Conservation (phyloP, 2,888 invertebrate species). For the Microplitis manilae region DNA sequence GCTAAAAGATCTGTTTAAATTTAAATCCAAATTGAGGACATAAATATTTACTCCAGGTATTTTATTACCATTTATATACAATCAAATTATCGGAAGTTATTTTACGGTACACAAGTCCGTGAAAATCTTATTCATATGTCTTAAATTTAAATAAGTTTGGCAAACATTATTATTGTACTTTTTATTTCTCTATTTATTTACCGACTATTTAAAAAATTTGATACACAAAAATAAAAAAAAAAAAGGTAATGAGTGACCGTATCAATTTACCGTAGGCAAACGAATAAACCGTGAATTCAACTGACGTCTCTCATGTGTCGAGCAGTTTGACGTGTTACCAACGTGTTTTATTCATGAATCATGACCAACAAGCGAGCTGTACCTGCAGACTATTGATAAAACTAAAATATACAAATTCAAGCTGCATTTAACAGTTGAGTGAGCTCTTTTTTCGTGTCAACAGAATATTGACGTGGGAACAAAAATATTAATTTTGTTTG, state of each 20-base stretch:
- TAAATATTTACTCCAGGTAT: too few species aligned
- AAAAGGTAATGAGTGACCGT: neutral
- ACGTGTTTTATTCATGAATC: constrained; percentile 55
- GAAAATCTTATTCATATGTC: too few species aligned
- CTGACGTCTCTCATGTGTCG: constrained; percentile 49
- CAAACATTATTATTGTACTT: neutral
- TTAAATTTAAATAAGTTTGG: too few species aligned
- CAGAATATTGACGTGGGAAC: neutral
- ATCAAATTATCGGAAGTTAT: too few species aligned
- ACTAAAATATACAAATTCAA: constrained; percentile 48
- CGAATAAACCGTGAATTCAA: constrained; percentile 50
- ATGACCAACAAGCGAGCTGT: constrained; percentile 27
- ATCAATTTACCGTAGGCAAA: constrained; percentile 29
- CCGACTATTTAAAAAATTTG: neutral
- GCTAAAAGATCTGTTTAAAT: too few species aligned
- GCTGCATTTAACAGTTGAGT: constrained; percentile 51
- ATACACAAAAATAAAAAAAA: neutral
- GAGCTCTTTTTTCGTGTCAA: constrained; percentile 31
- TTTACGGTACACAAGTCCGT: too few species aligned
- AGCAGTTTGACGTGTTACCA: constrained; percentile 54
- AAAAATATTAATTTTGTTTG: constrained; percentile 8
- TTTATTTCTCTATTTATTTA: neutral
- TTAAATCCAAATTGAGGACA: too few species aligned
- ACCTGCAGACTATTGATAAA: constrained; percentile 41
- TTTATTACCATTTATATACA: too few species aligned